Evolutionary conservation across 2,797 vertebrate species (phyloP), one percentile per base, ranked within the genome.

Genomic region (Miichthys miiuy): DNA sequence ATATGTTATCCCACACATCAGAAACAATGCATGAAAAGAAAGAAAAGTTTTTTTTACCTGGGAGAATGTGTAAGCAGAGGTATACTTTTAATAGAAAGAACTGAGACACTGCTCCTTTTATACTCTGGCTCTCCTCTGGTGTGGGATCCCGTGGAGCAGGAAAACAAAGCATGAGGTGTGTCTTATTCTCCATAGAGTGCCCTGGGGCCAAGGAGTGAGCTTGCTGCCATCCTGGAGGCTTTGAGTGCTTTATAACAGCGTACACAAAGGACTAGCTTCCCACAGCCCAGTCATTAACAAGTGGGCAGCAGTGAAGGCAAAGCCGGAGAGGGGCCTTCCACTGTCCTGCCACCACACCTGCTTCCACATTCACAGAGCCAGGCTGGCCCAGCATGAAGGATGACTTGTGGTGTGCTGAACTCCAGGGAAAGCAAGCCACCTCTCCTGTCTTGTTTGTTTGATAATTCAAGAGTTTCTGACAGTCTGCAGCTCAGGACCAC

Each of bases 161-260:
- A 92, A 93, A 92, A 93, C 91, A 93, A 93, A 94, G 92, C 89
- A 87, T 90, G 92, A 92, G 91, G 92, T 88, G 90, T 90, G 90
- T 92, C 90, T 93, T 86, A 90, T 93, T 91, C 91, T 94, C 91
- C 75, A 80, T 38, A 87, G 89, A 90, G 90, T 86, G 91, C 90
- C 93, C 88, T 81, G 72, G 91, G 93, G 93, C 88, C 74, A 73
- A 93, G 90, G 91, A 95, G 90, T 90, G 94, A 95, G 94, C 93
- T 91, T 87, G 91, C 95, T 95, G 95, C 95, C 95, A 95, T 94
- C 87, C 87, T 90, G 90, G 73, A 93, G 87, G 90, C 91, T 91
- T 90, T 88, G 83, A 93, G 94, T 96, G 95, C 95, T 96, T 95
- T 94, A 95, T 96, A 94, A 95, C 93, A 63, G 75, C 25, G 83